Evolutionary conservation across 2,888 invertebrate genomes (phyloP), one percentile per base, ranked within the genome.

Genomic region (Lumbricus terrestris): DNA sequence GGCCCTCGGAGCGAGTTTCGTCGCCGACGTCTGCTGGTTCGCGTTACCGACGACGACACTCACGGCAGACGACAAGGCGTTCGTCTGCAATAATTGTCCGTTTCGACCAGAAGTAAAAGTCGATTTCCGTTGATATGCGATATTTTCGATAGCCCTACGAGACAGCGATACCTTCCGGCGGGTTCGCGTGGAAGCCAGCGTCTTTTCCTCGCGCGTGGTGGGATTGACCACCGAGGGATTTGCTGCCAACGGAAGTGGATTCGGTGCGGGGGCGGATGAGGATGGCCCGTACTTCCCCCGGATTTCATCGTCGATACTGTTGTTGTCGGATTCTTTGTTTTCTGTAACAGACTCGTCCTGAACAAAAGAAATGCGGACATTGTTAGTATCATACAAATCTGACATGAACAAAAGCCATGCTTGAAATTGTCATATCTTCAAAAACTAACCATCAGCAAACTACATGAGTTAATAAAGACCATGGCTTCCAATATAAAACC

Each of bases 121-220:
- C n/a, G 85, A 85, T 23, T 85, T 85, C 85, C 35, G 85, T 16
- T 85, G 85, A 37, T 85, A 85, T 34, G 85, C 85, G 85, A 85
- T 85, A 23, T 85, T 85, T 37, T 85, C 85, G 5, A 85, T 85
- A 18, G 85, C 85, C 85, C 85, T 34, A 35, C 85, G 85, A 34
- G 85, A 85, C 35, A 85, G 16, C 85, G 85, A 85, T 5, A 85
- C 85, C 34, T 85, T 85, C 34, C 85, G 34, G 4, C 85, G 85
- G 20, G 85, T 85, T 13, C 85, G 34, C 18, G 85, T 85, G 6
- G 85, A 2, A 6, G 85, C 85, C 85, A 85, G 35, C 35, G 85
- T 85, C 34, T 37, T 85, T 85, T 85, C 85, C 35, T 85, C 85
- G 34, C 1, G 85, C n/a, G 8, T 35, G 1, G 37, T 18, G 16